Conservation (phyloP, 2,113 vertebrate genomes). For the Chlorodrepanis virens region DNA sequence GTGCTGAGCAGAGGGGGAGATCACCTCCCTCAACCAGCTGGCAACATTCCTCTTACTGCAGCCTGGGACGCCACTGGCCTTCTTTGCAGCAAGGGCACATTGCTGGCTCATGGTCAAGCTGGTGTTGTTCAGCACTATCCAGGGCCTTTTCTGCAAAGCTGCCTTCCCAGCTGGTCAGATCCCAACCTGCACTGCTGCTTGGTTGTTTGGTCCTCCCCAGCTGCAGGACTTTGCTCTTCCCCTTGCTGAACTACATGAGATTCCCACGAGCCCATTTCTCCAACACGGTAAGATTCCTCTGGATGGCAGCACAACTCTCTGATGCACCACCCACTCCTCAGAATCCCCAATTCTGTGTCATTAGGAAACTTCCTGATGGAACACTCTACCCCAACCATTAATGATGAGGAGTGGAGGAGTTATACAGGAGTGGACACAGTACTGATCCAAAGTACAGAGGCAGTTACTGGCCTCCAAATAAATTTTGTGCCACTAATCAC, state of each 20-base stretch:
- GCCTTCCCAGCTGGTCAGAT: neutral
- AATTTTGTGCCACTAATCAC: neutral
- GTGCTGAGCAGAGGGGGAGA: neutral
- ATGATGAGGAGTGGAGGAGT: neutral
- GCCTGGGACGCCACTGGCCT: neutral
- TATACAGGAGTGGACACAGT: neutral
- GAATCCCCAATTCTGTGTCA: neutral
- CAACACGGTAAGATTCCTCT: neutral
- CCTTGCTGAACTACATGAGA: neutral
- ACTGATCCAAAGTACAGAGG: neutral
- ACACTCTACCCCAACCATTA: neutral
- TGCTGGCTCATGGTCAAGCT: neutral
- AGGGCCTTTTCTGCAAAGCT: neutral
- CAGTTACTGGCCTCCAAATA: neutral
- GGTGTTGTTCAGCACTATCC: neutral
- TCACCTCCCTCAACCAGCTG: neutral
- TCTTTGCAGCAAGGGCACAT: neutral
- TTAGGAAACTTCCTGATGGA: neutral
- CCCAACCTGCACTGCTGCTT: neutral
- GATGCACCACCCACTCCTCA: neutral
- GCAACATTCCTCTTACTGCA: neutral
- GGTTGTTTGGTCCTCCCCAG: neutral
- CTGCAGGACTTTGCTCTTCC: neutral
- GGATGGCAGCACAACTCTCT: neutral
- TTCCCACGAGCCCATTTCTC: neutral